A percentile compares a stretch with the other conserved stretches of the same genome.
Evolutionary conservation across 2,888 invertebrate species (phyloP).

Genomic region (Spisula solida): DNA sequence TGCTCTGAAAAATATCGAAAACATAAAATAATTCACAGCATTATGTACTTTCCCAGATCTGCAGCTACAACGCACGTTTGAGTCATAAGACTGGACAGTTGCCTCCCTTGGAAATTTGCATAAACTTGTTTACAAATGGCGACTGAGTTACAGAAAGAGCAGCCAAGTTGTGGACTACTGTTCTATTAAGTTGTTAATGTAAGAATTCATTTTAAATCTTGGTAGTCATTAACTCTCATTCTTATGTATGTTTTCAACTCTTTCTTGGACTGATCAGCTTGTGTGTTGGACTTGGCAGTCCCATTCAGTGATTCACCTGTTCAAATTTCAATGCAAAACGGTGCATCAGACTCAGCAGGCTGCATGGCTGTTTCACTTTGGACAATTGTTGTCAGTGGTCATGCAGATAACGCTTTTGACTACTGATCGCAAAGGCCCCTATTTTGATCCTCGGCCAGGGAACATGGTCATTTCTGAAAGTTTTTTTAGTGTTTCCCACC

Average conservation of each 20-base stretch:
- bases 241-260: background rate
- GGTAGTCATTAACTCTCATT: background rate
- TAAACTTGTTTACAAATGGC: conserved; percentile 77
- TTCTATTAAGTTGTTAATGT: background rate
- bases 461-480: no score
- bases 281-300: no score
- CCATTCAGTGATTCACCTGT: no score
- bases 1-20: background rate
- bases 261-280: background rate
- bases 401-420: no score
- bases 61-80: background rate
- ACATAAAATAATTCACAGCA: background rate
- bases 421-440: no score
- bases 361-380: no score
- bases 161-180: background rate
- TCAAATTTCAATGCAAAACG: no score
- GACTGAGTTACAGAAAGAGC: conserved; percentile 49
- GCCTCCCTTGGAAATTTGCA: conserved; percentile 57
- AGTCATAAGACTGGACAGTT: background rate
- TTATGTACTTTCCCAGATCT: background rate
- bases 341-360: no score
- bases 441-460: no score
- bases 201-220: background rate
- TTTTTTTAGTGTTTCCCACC: no score
- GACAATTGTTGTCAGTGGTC: no score